Base-by-base conservation (phyloP, 2,888 invertebrate species). In the Branchipolynoe longqiensis region DNA sequence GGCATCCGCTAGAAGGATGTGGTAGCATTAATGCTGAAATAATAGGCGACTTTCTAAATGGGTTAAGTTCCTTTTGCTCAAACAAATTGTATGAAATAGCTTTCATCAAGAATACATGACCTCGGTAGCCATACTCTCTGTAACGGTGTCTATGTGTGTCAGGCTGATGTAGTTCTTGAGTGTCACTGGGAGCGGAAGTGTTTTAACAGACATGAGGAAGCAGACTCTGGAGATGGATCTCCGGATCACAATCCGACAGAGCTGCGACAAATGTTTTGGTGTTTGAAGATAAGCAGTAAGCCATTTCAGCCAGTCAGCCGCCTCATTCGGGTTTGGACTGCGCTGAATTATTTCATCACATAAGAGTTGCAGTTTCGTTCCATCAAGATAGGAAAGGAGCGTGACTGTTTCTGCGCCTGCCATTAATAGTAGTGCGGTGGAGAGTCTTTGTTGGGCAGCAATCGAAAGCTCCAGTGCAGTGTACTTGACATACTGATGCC, bases 391-490 rank as follows among this genome's bases (percentile, higher is more conserved):
- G 36, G 69, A 38, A 18, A 33, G 33, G 36, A 69, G 69, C 36
- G 33, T 69, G 38, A 38, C 38, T 3, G 38, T 31, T 0, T 38
- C 38, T 36, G 69, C 69, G 0, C 69, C 69, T 0, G 69, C 69
- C 69, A 69, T 69, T 18, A 69, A 38, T 3, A 69, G 69, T 14
- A 69, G 69, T 8, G 69, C 69, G 1, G 69, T 69, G 69, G 36
- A 69, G 33, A 69, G 38, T 18, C 38, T 1, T 18, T 69, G 69
- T 69, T 38, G 36, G 2, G 69, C 33, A 33, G 69, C 69, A 1
- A 69, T 38, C 1, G 69, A 31, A 0, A 69, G 69, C 38, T 69
- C 69, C 36, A 69, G 69, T 36, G 69, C 69, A 0, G 69, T 69
- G 38, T 69, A 69, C 22, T 38, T 69, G 6, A 69, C 12, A 1